phyloP scores from a whole-genome alignment of 2,888 invertebrate species.

The Troides oblongomaculatus region DNA sequence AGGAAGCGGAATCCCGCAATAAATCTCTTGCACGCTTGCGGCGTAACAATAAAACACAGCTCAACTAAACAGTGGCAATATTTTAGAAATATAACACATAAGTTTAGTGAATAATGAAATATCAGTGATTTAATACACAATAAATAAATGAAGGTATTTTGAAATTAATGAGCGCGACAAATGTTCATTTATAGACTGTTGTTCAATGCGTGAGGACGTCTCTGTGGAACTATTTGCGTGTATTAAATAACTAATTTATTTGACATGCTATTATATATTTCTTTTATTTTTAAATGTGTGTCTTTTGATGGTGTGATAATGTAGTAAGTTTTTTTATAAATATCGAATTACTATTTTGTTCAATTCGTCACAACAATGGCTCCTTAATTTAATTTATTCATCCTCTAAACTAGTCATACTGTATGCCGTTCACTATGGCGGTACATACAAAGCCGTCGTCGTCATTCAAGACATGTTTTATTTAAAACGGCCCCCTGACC shows the following conservation, averaged over 20 bases:
- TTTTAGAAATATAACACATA: background rate
- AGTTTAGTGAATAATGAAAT: background rate
- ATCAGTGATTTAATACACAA: no score
- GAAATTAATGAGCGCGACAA: no score
- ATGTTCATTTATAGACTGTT: no score
- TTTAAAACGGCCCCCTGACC: slow-evolving; percentile 26
- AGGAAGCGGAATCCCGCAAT: slow-evolving; percentile 19
- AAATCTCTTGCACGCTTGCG: slow-evolving; percentile 23
- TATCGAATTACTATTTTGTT: background rate
- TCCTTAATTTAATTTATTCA: background rate
- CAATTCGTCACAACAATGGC: background rate
- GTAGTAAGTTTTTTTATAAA: no score
- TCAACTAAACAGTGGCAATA: slow-evolving; percentile 1
- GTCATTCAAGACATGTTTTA: slow-evolving; percentile 20
- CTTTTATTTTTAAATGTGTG: no score
- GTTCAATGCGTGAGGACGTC: no score
- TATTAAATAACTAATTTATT: no score
- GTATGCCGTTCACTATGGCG: slow-evolving; percentile 6
- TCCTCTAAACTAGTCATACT: background rate
- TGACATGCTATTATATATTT: no score
- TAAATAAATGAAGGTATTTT: no score
- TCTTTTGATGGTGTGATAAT: no score
- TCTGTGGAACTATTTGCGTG: no score
- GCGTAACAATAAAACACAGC: slow-evolving; percentile 17
- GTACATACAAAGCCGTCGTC: slow-evolving; percentile 6